Conservation (phyloP, 2,113 vertebrate genomes). For the Circaetus gallicus region DNA sequence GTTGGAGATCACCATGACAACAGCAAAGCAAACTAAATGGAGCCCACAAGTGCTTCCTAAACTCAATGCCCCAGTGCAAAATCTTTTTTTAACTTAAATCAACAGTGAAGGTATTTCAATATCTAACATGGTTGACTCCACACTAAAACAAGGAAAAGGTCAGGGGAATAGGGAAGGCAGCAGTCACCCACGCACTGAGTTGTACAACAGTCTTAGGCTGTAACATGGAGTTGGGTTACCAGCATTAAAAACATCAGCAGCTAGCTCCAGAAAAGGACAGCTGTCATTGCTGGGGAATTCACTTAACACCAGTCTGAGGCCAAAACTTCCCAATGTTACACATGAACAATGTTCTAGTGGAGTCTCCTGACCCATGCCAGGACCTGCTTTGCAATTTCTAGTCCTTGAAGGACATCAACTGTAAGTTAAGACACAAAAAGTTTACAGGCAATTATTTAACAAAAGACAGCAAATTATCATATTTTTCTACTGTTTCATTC, state of each 20-base stretch:
- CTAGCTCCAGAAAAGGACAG: not conserved
- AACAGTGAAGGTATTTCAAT: constrained; percentile 24
- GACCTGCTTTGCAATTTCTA: not conserved
- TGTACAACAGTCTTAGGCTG: not conserved
- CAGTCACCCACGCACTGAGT: not conserved
- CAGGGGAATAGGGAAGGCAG: not conserved
- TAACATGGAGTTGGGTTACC: not conserved
- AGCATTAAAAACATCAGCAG: not conserved
- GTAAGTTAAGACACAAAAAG: not conserved
- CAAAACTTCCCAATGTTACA: not conserved
- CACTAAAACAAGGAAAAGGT: constrained; percentile 14
- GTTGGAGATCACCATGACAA: constrained; percentile 36
- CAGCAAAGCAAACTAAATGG: not conserved
- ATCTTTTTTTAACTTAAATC: not conserved
- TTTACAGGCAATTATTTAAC: not conserved
- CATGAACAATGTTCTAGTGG: not conserved
- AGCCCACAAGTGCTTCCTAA: not conserved
- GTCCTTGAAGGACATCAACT: not conserved
- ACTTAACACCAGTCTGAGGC: not conserved
- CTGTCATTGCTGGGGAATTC: not conserved
- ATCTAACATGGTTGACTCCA: not conserved
- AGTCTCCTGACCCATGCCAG: not conserved
- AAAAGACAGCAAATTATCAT: not conserved
- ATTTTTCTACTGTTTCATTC: not conserved
- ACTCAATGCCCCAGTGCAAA: not conserved